These are phyloP conservation scores for Climacteris rufus DNA, from an alignment of 2,113 vertebrate genomes.

Conservation along the genomic window DNA sequence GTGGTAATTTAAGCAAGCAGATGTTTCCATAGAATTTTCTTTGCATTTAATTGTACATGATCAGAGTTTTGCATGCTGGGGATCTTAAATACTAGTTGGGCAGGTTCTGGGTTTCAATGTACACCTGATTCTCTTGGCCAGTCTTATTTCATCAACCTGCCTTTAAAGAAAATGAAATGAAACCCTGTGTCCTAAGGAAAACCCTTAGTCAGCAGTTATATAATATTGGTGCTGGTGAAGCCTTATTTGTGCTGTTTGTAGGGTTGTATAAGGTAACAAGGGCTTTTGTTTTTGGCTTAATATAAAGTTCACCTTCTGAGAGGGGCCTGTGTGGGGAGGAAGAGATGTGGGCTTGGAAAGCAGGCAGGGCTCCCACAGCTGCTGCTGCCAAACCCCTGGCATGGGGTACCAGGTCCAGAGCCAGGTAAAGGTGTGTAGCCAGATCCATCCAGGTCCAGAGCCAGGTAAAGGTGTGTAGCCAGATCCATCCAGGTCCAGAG, in stretches of 20 bases:
- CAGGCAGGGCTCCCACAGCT: neutral
- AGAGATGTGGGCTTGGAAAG: neutral
- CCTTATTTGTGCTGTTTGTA: neutral
- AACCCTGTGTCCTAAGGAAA: neutral
- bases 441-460: neutral
- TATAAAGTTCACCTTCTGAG: neutral
- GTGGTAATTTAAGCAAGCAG: slow-evolving; percentile 7
- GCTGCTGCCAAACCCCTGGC: neutral
- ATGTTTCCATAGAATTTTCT: slow-evolving; percentile 41
- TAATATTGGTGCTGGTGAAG: neutral
- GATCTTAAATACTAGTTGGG: slow-evolving; percentile 12
- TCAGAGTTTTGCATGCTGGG: neutral
- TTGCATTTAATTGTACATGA: neutral
- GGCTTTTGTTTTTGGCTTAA: neutral
- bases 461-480: neutral
- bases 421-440: neutral
- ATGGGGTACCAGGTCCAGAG: neutral
- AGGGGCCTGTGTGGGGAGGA: neutral
- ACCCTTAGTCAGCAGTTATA: neutral
- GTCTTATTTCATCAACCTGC: neutral
- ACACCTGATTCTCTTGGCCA: neutral
- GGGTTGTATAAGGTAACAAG: neutral
- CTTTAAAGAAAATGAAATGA: slow-evolving; percentile 6
- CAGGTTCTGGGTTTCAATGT: slow-evolving; percentile 6
- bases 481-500: too few species aligned